These are phyloP conservation scores for Ditylenchus dipsaci DNA, from an alignment of 1,140 invertebrate genomes.

Conservation along the genomic window DNA sequence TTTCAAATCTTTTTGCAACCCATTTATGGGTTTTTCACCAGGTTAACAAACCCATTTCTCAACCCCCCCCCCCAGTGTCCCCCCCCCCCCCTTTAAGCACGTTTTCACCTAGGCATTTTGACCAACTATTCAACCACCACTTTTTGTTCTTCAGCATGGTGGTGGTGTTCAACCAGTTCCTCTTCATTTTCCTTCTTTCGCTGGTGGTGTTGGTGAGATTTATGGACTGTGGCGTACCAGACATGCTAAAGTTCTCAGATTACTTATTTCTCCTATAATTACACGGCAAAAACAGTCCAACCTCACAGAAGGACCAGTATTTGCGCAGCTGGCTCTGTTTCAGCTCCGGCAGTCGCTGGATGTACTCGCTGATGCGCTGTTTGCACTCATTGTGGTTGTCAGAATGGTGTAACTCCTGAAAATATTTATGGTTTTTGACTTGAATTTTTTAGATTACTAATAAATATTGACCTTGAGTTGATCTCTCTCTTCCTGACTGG, in stretches of 20 bases:
- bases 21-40: too few species aligned
- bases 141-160: neutral
- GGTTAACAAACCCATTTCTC: too few species aligned
- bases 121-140: neutral
- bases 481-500: conserved; percentile 25
- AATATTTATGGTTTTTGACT: neutral
- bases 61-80: too few species aligned
- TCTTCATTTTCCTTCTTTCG: conserved; percentile 7
- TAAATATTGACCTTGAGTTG: conserved; percentile 12
- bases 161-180: neutral
- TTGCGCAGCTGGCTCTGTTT: conserved; percentile 18
- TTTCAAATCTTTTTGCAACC: too few species aligned
- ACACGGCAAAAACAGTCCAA: too few species aligned
- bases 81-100: conserved; percentile 14
- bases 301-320: conserved; percentile 31
- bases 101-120: too few species aligned
- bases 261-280: too few species aligned
- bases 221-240: conserved; percentile 20
- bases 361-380: conserved; percentile 21
- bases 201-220: neutral
- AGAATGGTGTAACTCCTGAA: neutral
- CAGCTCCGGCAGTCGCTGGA: conserved; percentile 19
- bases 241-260: conserved; percentile 11
- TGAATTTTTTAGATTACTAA: neutral
- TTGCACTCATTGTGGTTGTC: conserved; percentile 24